These are phyloP conservation scores for Rhodophaea formosa DNA, from an alignment of 2,888 invertebrate genomes.

Conservation along the genomic window DNA sequence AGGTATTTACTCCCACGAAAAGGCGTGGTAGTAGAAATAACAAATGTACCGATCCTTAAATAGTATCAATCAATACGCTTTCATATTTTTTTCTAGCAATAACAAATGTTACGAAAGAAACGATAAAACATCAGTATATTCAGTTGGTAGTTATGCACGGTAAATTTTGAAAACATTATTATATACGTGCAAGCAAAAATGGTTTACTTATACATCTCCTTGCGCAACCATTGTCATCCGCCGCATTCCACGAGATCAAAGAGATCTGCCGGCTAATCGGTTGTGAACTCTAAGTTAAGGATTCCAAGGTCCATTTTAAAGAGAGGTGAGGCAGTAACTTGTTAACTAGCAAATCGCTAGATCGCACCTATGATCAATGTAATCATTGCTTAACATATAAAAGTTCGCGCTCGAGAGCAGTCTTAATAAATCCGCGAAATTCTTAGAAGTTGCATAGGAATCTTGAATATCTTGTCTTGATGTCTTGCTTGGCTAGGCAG, in stretches of 20 bases:
- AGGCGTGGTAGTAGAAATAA: too few relatives aligned
- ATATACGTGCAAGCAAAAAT: background rate
- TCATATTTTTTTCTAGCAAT: too few relatives aligned
- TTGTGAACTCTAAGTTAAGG: background rate
- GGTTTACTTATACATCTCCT: background rate
- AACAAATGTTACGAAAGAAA: too few relatives aligned
- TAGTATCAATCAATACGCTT: too few relatives aligned
- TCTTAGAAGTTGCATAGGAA: background rate
- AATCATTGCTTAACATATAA: background rate
- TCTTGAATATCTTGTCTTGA: too few relatives aligned
- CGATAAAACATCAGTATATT: background rate
- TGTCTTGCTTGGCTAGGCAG: too few relatives aligned
- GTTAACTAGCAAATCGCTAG: background rate
- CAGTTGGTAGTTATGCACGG: background rate
- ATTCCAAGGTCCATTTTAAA: background rate
- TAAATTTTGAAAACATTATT: too few relatives aligned
- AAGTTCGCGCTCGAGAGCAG: background rate
- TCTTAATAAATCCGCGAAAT: background rate
- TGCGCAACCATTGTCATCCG: constrained; percentile 8
- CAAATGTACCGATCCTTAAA: too few relatives aligned
- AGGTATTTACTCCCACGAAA: too few relatives aligned
- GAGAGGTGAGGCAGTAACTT: background rate
- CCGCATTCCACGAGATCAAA: constrained; percentile 4
- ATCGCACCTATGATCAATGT: background rate
- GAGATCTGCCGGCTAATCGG: background rate